Conservation (phyloP, 1,140 invertebrate genomes). For the Platyscapa corneri region DNA sequence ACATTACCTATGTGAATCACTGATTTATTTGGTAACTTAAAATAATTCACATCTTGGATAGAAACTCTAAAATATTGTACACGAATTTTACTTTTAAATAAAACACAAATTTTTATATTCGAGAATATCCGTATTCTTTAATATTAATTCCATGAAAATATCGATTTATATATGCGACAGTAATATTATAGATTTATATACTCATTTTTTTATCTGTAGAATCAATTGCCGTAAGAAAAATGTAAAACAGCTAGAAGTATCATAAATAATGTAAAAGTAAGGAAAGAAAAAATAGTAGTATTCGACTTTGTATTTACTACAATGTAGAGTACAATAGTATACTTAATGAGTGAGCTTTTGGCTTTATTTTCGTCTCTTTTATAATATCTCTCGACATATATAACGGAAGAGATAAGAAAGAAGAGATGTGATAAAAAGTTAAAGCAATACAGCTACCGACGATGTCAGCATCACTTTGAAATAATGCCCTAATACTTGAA, state of each 20-base stretch:
- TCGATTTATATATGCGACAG: neutral
- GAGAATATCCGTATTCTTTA: no score
- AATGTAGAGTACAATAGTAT: neutral
- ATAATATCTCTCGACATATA: slow-evolving; percentile 2
- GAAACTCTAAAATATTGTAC: no score
- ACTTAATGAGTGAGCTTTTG: slow-evolving; percentile 29
- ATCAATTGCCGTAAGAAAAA: slow-evolving; percentile 1
- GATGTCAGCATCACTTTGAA: slow-evolving; percentile 15
- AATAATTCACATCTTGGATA: no score
- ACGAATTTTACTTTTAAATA: no score
- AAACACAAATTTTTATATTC: no score
- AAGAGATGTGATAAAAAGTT: slow-evolving; percentile 9
- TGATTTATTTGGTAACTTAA: no score
- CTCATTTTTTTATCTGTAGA: neutral
- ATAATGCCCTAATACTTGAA: neutral
- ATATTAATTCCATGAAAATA: neutral
- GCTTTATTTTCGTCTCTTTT: neutral
- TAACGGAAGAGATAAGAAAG: neutral
- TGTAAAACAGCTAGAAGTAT: neutral
- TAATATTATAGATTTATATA: neutral
- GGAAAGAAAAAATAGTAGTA: neutral
- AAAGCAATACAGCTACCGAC: neutral
- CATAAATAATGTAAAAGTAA: neutral
- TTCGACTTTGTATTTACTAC: slow-evolving; percentile 1
- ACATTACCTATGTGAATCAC: no score